These are phyloP conservation scores for Platycnemis pennipes DNA, from an alignment of 2,888 invertebrate genomes.

Conservation along the genomic window DNA sequence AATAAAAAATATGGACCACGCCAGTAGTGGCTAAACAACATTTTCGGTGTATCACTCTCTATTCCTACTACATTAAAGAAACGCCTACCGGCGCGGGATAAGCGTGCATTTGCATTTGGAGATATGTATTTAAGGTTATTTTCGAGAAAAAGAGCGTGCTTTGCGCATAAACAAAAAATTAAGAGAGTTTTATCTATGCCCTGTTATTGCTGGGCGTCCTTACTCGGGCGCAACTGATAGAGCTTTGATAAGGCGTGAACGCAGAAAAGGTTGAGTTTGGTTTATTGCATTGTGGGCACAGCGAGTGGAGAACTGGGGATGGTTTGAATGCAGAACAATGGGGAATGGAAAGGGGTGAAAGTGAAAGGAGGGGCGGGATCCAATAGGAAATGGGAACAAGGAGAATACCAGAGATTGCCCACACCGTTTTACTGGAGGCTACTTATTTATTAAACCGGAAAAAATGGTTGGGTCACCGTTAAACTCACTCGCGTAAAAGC, in stretches of 20 bases:
- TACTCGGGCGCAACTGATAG: background rate
- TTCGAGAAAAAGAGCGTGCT: background rate
- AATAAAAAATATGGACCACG: background rate
- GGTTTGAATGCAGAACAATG: background rate
- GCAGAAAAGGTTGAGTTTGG: background rate
- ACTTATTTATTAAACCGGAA: no score
- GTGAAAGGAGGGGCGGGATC: background rate
- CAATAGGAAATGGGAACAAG: background rate
- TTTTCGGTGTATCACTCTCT: background rate
- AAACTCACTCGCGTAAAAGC: no score
- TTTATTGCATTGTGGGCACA: background rate
- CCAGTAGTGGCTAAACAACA: background rate
- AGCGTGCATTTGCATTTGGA: background rate
- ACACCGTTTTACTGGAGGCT: background rate
- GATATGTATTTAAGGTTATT: slow-evolving; percentile 10
- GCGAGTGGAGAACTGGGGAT: background rate
- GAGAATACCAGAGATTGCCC: background rate
- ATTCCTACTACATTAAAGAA: background rate
- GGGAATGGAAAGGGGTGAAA: background rate
- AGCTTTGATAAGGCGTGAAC: slow-evolving; percentile 3
- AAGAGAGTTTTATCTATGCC: background rate
- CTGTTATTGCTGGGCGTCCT: background rate
- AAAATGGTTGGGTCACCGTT: no score
- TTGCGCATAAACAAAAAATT: background rate
- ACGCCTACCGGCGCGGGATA: background rate